Conservation (phyloP, 2,888 invertebrate genomes). For the Macrophya alboannulata region DNA sequence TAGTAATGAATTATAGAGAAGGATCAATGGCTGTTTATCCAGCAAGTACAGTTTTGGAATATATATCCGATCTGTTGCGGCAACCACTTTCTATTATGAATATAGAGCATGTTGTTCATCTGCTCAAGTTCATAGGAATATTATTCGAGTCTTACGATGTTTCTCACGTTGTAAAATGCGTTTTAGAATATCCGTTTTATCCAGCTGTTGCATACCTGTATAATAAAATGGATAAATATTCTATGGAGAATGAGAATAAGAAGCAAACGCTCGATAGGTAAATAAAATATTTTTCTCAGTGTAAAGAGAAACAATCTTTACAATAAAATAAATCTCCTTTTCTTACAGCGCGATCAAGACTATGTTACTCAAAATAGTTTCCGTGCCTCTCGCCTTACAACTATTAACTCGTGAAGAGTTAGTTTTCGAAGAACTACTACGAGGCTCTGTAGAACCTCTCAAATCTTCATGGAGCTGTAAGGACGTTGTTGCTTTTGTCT, state of each 20-base stretch:
- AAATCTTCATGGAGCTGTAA: slow-evolving; percentile 74
- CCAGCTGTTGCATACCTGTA: slow-evolving; percentile 74
- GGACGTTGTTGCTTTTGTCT: slow-evolving; percentile 73
- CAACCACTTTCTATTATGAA: slow-evolving; percentile 77
- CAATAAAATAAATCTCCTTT: slow-evolving; percentile 6
- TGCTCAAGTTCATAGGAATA: slow-evolving; percentile 72
- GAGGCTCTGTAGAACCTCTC: slow-evolving; percentile 74
- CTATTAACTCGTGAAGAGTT: slow-evolving; percentile 69
- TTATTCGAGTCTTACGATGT: slow-evolving; percentile 71
- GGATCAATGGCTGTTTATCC: slow-evolving; percentile 67
- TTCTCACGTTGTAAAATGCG: slow-evolving; percentile 68
- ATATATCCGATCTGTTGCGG: slow-evolving; percentile 70
- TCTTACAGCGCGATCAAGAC: slow-evolving; percentile 71
- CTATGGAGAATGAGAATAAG: slow-evolving; percentile 75
- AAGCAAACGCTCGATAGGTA: slow-evolving; percentile 75
- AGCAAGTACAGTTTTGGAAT: slow-evolving; percentile 67
- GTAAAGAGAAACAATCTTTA: neutral
- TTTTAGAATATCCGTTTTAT: slow-evolving; percentile 70
- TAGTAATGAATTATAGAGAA: slow-evolving; percentile 64
- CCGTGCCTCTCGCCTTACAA: slow-evolving; percentile 73
- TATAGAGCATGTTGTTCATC: slow-evolving; percentile 69
- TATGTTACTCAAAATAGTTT: slow-evolving; percentile 73
- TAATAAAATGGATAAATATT: slow-evolving; percentile 74
- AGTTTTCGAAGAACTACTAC: slow-evolving; percentile 75
- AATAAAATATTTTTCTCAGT: neutral